phyloP scores from a whole-genome alignment of 2,113 vertebrate genomes.

The Pipra filicauda region DNA sequence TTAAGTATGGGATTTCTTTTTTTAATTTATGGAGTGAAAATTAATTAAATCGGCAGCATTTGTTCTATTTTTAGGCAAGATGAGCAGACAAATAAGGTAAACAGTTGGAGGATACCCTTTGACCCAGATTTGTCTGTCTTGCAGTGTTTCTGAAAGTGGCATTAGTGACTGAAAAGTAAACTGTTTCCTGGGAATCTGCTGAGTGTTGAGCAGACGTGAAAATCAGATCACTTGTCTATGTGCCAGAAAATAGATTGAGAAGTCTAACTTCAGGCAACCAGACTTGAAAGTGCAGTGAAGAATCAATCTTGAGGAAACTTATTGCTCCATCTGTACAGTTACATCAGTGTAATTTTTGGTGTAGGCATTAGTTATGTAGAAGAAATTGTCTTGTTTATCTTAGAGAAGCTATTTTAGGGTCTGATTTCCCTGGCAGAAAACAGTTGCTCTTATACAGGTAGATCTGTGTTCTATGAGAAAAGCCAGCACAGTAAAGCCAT shows the following conservation, averaged over 20 bases:
- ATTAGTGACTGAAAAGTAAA: neutral
- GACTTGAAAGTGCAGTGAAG: neutral
- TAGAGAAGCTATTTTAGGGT: neutral
- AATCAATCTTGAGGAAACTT: neutral
- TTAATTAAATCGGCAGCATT: neutral
- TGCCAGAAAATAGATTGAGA: neutral
- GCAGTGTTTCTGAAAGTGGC: neutral
- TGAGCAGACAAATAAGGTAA: neutral
- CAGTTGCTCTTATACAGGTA: neutral
- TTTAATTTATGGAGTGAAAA: neutral
- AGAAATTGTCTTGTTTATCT: neutral
- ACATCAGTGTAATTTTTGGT: neutral
- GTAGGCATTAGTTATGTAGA: neutral
- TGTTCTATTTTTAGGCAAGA: neutral
- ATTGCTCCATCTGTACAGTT: neutral
- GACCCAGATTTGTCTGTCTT: neutral
- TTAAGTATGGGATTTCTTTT: neutral
- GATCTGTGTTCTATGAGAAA: neutral
- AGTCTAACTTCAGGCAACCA: neutral
- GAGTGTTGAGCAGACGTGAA: neutral
- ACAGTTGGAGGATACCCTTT: neutral
- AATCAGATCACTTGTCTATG: neutral
- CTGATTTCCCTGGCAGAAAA: neutral
- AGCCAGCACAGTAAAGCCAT: neutral
- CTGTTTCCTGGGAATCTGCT: neutral